Evolutionary conservation across 2,888 invertebrate genomes (phyloP), one percentile per base, ranked within the genome.

Genomic region (Coenonympha arcania): DNA sequence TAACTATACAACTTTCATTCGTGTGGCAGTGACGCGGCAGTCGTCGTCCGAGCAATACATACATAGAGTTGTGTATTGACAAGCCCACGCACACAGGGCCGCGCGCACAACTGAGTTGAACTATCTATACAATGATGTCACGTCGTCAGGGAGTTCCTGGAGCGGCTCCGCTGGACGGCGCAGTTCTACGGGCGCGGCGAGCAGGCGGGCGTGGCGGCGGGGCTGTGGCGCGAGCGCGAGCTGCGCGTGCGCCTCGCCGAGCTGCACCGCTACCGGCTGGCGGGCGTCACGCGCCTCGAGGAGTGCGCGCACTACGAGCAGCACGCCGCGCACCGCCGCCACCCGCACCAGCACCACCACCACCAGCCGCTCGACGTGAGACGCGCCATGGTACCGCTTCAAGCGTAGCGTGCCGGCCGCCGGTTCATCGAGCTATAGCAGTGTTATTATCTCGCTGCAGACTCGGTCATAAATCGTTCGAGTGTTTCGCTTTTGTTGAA

Each of bases 301-400:
- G 96, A 96, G 72, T 93, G 95, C 65, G 89, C 93, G 24, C 95
- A 95, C 73, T 95, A 95, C 74, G 96, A 96, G 68, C 94, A 95
- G 70, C 89, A 91, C 83, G 89, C 91, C 48, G 87, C 90, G 64
- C 89, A 88, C 59, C 75, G 91, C 65, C 83, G 88, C 66, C 85
- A 89, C 67, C 85, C 87, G 58, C 67, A 88, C 68, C 65, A 90
- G n/a, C 75, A 91, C 65, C 83, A 88, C 66, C 85, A 89, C 67
- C 85, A 87, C 58, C 67, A 88, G 67, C 65, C 90, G 89, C 60
- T 88, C 89, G 86, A 89, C 89, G 75, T 92, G 92, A 75, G 91
- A 87, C 65, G 68, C 54, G 34, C 52, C 36, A 48, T 52, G 53
- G 61, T 57, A 57, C 55, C 30, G 52, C 50, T 50, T 46, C 11